Base-by-base conservation (phyloP, 2,113 vertebrate species). In the Illadopsis cleaveri region DNA sequence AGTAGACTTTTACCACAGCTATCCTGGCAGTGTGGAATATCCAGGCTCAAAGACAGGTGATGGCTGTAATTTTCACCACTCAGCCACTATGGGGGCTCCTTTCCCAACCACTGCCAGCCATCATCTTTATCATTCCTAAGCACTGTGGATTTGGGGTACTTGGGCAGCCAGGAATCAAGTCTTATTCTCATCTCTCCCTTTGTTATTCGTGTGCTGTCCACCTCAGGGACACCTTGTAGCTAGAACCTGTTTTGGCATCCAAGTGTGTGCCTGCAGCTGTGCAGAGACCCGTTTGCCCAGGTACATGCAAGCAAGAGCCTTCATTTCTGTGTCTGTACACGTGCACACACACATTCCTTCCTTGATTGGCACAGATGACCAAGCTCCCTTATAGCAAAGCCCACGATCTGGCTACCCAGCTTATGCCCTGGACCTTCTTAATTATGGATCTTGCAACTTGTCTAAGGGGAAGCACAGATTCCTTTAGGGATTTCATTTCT, bases 1-100 rank as follows among this genome's bases (percentile, higher is more conserved):
- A 96, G 96, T 96, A 79, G 96, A 95, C 96, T 97, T 96, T 95
- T 96, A 94, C 50, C 96, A 96, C 83, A 88, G 94, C 80, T 96
- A 23, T 56, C 88, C 96, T 31, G 79, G 85, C 68, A 94, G 60
- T 4, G 45, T 95, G 86, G 96, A 97, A 42, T 94, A 96, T 56
- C 48, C 61, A 2, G 53, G 79, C 65, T 56, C 94, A 53, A 96
- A 96, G 82, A 93, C 86, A 45, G 70, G 60, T 38, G 96, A 96
- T 9, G 2, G 60, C 57, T 96, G 58, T 86, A 93, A 78, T 80
- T 91, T 96, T 42, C 94, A 96, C 88, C 94, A 96, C 42, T 71
- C 80, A 0, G 47, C 89, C 57, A 24, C 95, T 7, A 9, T 57
- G 45, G 95, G 83, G 16, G 51, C 90, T 82, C 21, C 90, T 69